Percentiles rank a stretch among this genome's conserved stretches.
These are phyloP conservation scores for Mesaphorura yosii DNA, from an alignment of 1,140 invertebrate genomes.

Conservation along the genomic window DNA sequence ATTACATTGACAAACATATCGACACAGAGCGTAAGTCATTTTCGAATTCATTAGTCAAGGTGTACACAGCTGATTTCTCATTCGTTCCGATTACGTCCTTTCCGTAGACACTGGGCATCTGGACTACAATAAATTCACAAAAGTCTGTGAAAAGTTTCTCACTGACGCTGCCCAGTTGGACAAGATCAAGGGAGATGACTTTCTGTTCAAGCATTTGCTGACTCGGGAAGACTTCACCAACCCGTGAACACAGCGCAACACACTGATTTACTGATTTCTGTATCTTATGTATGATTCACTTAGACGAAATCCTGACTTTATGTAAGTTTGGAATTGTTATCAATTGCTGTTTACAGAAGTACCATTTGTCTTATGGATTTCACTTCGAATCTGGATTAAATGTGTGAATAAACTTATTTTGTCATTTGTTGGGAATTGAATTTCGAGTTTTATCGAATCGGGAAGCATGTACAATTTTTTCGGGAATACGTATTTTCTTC, in stretches of 20 bases:
- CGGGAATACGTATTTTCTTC: too few relatives aligned
- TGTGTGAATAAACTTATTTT: too few relatives aligned
- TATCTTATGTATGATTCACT: too few relatives aligned
- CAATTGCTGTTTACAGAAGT: too few relatives aligned
- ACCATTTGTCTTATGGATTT: too few relatives aligned
- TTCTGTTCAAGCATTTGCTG: not conserved
- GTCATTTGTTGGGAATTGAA: too few relatives aligned
- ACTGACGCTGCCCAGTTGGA: not conserved
- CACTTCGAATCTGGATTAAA: too few relatives aligned
- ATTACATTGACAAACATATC: not conserved
- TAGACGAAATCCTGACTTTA: too few relatives aligned
- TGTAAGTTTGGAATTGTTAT: too few relatives aligned
- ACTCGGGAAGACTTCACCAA: not conserved
- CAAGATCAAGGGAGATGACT: not conserved
- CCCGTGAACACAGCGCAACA: not conserved
- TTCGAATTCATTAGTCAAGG: not conserved
- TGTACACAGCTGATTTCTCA: not conserved
- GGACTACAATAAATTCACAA: not conserved
- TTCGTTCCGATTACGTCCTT: not conserved
- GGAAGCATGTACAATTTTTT: too few relatives aligned
- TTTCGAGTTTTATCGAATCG: too few relatives aligned
- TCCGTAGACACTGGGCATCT: not conserved
- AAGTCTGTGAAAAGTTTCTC: not conserved
- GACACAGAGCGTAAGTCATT: constrained; percentile 3
- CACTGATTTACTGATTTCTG: too few relatives aligned